These are phyloP conservation scores for Motacilla tschutschensis DNA, from an alignment of 2,113 vertebrate species.

Conservation along the genomic window DNA sequence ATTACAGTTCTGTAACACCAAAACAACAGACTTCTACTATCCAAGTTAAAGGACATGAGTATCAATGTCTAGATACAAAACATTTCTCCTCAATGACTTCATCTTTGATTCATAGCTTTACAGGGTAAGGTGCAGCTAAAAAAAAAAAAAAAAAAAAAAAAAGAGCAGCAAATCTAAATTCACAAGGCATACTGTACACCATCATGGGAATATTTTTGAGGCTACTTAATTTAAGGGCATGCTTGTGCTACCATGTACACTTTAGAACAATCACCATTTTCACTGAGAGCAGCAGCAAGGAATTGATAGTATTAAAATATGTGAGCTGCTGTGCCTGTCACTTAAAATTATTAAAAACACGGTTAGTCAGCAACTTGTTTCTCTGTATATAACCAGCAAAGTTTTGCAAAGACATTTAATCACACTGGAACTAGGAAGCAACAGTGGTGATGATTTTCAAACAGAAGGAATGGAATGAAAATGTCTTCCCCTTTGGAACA, in stretches of 20 bases:
- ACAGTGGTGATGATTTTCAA: neutral
- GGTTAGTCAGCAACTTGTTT: neutral
- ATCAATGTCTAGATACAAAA: neutral
- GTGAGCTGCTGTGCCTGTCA: neutral
- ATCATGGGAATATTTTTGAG: neutral
- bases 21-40: neutral
- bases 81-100: neutral
- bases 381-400: neutral
- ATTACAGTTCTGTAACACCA: neutral
- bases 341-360: neutral
- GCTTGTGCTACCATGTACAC: neutral
- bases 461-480: neutral
- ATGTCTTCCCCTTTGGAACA: neutral
- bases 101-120: neutral
- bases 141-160: conserved; percentile 7
- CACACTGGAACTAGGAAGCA: neutral
- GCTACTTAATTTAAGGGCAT: neutral
- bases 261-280: neutral
- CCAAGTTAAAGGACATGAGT: neutral
- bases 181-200: neutral
- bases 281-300: neutral
- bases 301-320: neutral
- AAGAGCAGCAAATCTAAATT: neutral
- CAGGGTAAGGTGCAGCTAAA: neutral
- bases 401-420: neutral